These are phyloP conservation scores for Stenichneumon culpator DNA, from an alignment of 2,888 invertebrate species.

Conservation along the genomic window DNA sequence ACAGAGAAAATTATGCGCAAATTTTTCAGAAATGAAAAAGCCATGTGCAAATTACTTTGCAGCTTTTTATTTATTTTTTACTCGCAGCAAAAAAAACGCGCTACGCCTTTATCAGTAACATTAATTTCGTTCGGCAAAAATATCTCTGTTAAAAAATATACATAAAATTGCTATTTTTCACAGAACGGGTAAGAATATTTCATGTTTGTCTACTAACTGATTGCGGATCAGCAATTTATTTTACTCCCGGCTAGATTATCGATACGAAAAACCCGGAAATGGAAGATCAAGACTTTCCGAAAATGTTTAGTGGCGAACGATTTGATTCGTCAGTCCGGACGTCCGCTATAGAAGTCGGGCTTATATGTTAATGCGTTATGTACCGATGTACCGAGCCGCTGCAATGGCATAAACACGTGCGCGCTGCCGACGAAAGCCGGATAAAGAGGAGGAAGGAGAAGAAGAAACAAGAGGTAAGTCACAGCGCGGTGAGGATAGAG, in stretches of 20 bases:
- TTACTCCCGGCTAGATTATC: not conserved
- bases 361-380: conserved; percentile 68
- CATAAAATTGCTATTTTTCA: not conserved
- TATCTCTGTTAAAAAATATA: not conserved
- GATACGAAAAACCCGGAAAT: too few species aligned
- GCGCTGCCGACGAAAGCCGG: conserved; percentile 35
- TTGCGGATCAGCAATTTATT: not conserved
- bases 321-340: conserved; percentile 8
- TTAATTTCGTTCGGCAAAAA: conserved; percentile 4
- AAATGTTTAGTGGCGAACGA: not conserved
- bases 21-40: too few species aligned
- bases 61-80: too few species aligned
- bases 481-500: conserved; percentile 60
- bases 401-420: conserved; percentile 49
- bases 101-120: too few species aligned
- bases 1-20: too few species aligned
- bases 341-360: conserved; percentile 37
- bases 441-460: conserved; percentile 8
- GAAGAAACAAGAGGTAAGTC: conserved; percentile 66
- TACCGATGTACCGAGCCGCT: conserved; percentile 56
- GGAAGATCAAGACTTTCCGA: not conserved
- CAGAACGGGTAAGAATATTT: too few species aligned
- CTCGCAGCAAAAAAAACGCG: too few species aligned
- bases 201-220: too few species aligned
- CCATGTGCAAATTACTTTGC: too few species aligned